Base-by-base conservation (phyloP, 2,113 vertebrate species). In the Eulacestoma nigropectus region DNA sequence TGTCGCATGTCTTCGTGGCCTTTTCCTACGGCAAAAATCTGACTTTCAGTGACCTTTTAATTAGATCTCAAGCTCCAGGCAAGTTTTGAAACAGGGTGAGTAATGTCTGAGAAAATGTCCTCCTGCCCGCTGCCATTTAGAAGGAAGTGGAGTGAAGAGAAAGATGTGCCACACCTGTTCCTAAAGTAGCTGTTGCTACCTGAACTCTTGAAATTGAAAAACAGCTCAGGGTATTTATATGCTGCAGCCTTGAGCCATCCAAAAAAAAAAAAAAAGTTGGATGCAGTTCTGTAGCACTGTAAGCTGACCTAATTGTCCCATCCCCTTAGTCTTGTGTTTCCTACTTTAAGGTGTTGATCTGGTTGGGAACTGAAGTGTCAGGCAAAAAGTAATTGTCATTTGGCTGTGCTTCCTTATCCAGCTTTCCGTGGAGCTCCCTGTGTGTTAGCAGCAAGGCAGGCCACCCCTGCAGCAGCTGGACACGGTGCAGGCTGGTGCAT, bases 81-180 rank as follows among this genome's bases (percentile, higher is more conserved):
- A 84, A 59, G 73, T 94, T 94, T 76, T 73, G 85, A 88, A 94
- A 72, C 15, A 41, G 81, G 47, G 65, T 93, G 94, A 94, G 92
- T 97, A 88, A 92, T 29, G 84, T 55, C 74, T 76, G 46, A 95
- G 90, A 94, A 93, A 91, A 96, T 64, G 80, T 88, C 57, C 68
- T 86, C 57, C 87, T 95, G 29, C 50, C 60, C 0, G 0, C 41
- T 90, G 47, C 64, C n/a, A 32, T 93, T 97, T 79, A 75, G 42
- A 81, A 84, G 85, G 94, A 96, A 94, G 65, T 35, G 19, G 33
- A 70, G 15, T 49, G 93, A 86, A 56, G 33, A 92, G 87, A 84
- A 96, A 76, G 89, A 86, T 87, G 70, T 93, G 89, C 94, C 97
- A 95, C 95, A 84, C 95, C 95, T 97, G 62, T 62, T 32, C 73